These are phyloP conservation scores for Poecile atricapillus DNA, from an alignment of 2,113 vertebrate species.

Conservation along the genomic window DNA sequence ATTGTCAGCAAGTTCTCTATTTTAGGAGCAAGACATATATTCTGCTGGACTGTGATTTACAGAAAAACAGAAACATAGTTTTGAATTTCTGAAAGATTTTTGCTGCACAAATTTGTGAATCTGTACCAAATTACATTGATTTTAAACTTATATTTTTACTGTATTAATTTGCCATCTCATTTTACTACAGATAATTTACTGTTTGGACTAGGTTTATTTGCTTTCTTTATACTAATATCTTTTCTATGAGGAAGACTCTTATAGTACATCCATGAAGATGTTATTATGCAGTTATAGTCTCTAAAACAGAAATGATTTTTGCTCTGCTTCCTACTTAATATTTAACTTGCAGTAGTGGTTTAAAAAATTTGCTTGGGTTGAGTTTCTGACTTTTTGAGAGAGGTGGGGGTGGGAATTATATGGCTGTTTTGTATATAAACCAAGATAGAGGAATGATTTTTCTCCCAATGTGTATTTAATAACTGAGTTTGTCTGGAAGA, in stretches of 20 bases:
- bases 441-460: background rate
- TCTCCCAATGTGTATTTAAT: background rate
- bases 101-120: conserved; percentile 2
- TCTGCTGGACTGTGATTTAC: background rate
- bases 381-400: background rate
- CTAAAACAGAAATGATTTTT: background rate
- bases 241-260: background rate
- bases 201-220: background rate
- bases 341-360: background rate
- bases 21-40: background rate
- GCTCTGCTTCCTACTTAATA: background rate
- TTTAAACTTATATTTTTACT: conserved; percentile 22
- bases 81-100: background rate
- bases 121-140: background rate
- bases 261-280: background rate
- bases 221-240: background rate
- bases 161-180: background rate
- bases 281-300: background rate
- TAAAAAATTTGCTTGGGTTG: background rate
- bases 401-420: rapidly evolving
- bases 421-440: background rate
- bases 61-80: background rate
- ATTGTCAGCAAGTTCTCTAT: background rate
- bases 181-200: background rate
- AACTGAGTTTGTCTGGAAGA: background rate